Conservation (phyloP, 2,888 invertebrate species). For the Argynnis bischoffii region DNA sequence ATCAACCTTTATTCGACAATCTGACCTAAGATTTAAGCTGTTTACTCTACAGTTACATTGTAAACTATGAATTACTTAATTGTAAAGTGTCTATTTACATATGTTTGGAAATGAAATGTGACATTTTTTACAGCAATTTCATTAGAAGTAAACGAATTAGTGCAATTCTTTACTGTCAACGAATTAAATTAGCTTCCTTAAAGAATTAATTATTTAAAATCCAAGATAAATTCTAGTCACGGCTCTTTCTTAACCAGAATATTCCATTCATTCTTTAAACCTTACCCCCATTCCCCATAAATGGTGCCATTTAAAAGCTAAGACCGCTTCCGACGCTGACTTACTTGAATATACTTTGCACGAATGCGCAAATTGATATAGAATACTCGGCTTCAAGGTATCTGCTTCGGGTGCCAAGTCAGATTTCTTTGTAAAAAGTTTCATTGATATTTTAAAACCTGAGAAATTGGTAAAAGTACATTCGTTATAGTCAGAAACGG, state of each 20-base stretch:
- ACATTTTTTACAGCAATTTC: not conserved
- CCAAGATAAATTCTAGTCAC: constrained; percentile 43
- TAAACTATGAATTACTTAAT: not conserved
- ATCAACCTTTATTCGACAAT: constrained; percentile 61
- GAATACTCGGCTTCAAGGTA: constrained; percentile 72
- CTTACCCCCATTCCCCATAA: constrained; percentile 66
- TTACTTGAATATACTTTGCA: constrained; percentile 77
- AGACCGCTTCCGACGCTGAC: constrained; percentile 58
- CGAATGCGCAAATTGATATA: constrained; percentile 78
- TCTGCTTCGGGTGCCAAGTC: constrained; percentile 50
- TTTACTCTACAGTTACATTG: constrained; percentile 26
- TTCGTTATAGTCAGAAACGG: too few species aligned
- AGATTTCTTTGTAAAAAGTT: constrained; percentile 33
- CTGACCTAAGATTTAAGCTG: constrained; percentile 52
- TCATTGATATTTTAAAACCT: constrained; percentile 20
- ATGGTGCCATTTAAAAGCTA: constrained; percentile 73
- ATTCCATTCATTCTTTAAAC: constrained; percentile 61
- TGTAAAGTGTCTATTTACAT: not conserved
- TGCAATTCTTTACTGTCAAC: constrained; percentile 21
- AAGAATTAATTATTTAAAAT: constrained; percentile 40
- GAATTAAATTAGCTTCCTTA: constrained; percentile 30
- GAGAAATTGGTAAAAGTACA: not conserved
- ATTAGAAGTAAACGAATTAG: constrained; percentile 17
- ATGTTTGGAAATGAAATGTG: too few species aligned
- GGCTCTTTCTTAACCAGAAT: constrained; percentile 52